These are phyloP conservation scores for Phalera bucephala DNA, from an alignment of 2,888 invertebrate genomes.

Conservation along the genomic window DNA sequence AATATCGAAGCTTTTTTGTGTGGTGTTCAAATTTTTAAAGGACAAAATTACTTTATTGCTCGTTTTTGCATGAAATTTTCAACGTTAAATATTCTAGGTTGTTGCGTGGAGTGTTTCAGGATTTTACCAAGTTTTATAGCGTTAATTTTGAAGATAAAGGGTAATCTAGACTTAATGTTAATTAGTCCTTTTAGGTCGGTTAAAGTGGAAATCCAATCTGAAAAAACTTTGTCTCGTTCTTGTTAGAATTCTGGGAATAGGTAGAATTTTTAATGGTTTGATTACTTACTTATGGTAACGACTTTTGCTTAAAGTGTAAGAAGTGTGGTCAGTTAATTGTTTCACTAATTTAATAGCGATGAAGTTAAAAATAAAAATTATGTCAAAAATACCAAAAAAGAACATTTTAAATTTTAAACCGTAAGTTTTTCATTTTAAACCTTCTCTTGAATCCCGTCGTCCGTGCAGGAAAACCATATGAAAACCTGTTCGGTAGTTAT, in stretches of 20 bases:
- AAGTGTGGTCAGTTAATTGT: no score
- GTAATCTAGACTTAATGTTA: constrained; percentile 9
- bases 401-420: background rate
- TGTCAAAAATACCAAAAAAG: no score
- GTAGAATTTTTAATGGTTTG: no score
- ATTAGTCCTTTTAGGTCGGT: background rate
- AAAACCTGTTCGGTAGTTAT: no score
- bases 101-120: background rate
- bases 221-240: background rate
- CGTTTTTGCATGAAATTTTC: constrained; percentile 8
- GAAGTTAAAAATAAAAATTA: no score
- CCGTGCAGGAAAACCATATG: no score
- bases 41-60: constrained; percentile 32
- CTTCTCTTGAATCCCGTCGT: no score
- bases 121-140: constrained; percentile 6
- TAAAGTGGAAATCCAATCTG: background rate
- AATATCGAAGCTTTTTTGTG: constrained; percentile 60
- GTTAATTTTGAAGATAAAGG: constrained; percentile 6
- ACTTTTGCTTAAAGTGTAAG: no score
- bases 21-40: constrained; percentile 37
- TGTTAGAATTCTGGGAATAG: no score
- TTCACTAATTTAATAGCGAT: no score
- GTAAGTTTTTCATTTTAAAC: no score
- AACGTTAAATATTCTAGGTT: constrained; percentile 4
- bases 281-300: no score